Evolutionary conservation across 2,797 vertebrate genomes (phyloP).

Genomic region (Acanthiza pusilla): DNA sequence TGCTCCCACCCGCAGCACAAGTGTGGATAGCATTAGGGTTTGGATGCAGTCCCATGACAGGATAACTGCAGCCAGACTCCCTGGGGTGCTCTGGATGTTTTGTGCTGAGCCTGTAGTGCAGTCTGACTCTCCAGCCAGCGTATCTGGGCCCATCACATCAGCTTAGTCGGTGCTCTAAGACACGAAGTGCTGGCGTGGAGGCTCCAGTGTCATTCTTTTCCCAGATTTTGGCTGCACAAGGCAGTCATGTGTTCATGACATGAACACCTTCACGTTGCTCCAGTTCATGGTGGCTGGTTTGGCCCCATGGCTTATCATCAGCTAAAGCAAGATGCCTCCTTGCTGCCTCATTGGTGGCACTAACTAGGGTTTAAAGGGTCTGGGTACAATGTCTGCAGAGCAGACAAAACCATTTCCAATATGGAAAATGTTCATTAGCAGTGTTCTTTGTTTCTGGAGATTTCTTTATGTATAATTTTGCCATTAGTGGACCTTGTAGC

Average conservation of each 20-base stretch:
- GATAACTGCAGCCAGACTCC: conserved; percentile 39
- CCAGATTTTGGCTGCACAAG: background rate
- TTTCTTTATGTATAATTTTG: conserved; percentile 44
- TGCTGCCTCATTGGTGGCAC: background rate
- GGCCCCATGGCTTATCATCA: background rate
- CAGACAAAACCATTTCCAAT: background rate
- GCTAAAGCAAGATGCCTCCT: background rate
- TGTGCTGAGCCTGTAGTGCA: conserved; percentile 7
- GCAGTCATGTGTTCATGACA: background rate
- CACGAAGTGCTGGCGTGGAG: fast-evolving
- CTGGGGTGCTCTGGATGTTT: conserved; percentile 46
- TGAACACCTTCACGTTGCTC: background rate
- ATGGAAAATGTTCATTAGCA: background rate
- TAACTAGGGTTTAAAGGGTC: background rate
- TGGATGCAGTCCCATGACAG: background rate
- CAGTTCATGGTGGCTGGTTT: background rate
- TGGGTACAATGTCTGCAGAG: background rate
- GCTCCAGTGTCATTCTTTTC: background rate
- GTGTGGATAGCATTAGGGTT: conserved; percentile 50
- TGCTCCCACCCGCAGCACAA: background rate
- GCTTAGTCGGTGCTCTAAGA: background rate
- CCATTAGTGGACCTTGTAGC: conserved; percentile 56
- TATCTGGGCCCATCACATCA: conserved; percentile 7
- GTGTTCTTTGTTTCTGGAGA: background rate
- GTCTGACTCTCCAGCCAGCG: background rate